Percentiles rank a stretch among this genome's conserved stretches.
phyloP scores from a whole-genome alignment of 2,888 invertebrate genomes.

The Tricholauxania praeusta region DNA sequence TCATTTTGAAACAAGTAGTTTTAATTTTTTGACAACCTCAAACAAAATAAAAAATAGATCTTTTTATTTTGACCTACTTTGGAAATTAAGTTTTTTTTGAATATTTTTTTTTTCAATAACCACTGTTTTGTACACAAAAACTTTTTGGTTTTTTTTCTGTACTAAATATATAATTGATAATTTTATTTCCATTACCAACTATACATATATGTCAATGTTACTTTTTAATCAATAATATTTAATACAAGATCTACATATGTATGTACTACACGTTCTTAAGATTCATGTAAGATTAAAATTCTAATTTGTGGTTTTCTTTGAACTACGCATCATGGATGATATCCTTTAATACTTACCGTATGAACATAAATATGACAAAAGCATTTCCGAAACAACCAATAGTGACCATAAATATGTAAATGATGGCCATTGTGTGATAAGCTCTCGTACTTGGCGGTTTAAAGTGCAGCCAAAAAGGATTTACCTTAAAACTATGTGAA shows the following conservation, averaged over 20 bases:
- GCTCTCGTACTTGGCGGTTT: constrained; percentile 72
- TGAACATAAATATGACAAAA: constrained; percentile 79
- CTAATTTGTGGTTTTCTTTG: not conserved
- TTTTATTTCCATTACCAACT: too few species aligned
- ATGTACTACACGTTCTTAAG: not conserved
- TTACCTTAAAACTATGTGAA: constrained; percentile 69
- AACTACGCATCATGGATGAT: constrained; percentile 34
- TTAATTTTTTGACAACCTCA: too few species aligned
- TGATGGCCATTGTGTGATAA: constrained; percentile 73
- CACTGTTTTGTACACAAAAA: too few species aligned
- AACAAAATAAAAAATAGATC: too few species aligned
- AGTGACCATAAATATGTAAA: constrained; percentile 75
- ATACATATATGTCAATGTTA: too few species aligned
- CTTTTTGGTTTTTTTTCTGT: too few species aligned
- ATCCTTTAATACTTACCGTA: constrained; percentile 71
- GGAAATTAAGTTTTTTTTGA: too few species aligned
- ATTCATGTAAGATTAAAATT: not conserved
- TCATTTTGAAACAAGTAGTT: too few species aligned
- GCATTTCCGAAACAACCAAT: constrained; percentile 79
- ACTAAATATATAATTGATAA: too few species aligned
- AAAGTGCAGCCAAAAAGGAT: constrained; percentile 80
- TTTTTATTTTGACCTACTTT: too few species aligned
- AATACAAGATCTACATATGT: not conserved
- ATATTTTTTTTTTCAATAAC: too few species aligned
- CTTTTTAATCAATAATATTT: not conserved